These are phyloP conservation scores for Ciconia stormi DNA, from an alignment of 2,113 vertebrate species.

Conservation along the genomic window DNA sequence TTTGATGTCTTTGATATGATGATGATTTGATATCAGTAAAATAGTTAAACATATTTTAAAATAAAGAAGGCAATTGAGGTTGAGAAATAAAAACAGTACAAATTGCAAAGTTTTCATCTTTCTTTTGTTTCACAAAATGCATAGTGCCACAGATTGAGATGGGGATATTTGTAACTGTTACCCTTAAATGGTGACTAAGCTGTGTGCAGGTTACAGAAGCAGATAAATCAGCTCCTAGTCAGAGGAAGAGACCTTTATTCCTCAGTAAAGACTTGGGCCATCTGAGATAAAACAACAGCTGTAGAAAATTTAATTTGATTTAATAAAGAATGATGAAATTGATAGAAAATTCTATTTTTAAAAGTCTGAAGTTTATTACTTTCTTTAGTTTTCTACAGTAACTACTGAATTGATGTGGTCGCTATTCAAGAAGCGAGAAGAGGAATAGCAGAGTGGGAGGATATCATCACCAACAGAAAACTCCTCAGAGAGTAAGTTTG, in stretches of 20 bases:
- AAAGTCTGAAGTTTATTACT: not conserved
- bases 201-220: not conserved
- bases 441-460: not conserved
- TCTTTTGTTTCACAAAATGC: not conserved
- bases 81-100: not conserved
- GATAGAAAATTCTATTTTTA: not conserved
- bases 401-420: not conserved
- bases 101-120: not conserved
- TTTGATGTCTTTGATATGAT: not conserved
- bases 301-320: not conserved
- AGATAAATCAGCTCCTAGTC: not conserved
- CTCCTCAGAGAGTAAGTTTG: not conserved
- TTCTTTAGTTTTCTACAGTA: not conserved
- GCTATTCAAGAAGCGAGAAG: not conserved
- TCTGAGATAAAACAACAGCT: not conserved
- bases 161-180: not conserved
- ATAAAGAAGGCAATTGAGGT: not conserved
- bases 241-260: not conserved
- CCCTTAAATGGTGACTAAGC: not conserved
- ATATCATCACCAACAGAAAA: not conserved
- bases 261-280: not conserved
- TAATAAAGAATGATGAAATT: not conserved
- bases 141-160: not conserved
- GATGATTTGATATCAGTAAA: not conserved
- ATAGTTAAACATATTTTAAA: not conserved